Percentiles rank a stretch among this genome's conserved stretches.
Conservation (phyloP, 2,797 vertebrate genomes). For the Rallus crepitans region DNA sequence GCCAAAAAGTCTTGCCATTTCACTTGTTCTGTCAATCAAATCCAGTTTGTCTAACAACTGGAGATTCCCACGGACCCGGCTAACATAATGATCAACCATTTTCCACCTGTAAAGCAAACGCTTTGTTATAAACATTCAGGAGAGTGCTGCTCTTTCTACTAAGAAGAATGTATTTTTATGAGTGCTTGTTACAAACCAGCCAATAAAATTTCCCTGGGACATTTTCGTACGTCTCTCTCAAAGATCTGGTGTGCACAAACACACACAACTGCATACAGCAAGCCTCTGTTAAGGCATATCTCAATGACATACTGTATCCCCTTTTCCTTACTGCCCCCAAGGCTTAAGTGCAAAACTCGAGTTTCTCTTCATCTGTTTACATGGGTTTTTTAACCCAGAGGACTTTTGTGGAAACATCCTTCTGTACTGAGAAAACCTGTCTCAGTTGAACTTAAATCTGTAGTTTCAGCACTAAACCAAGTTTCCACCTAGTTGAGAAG, state of each 20-base stretch:
- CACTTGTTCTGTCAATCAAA: conserved; percentile 94
- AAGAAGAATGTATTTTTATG: background rate
- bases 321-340: background rate
- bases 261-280: background rate
- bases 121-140: background rate
- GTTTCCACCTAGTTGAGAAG: background rate
- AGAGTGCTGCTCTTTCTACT: conserved; percentile 1
- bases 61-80: conserved; percentile 88
- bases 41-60: conserved; percentile 93
- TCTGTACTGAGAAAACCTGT: background rate
- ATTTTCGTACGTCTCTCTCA: background rate
- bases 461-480: background rate
- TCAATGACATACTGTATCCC: background rate
- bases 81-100: conserved; percentile 94
- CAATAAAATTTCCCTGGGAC: background rate
- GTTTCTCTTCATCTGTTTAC: background rate
- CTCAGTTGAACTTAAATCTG: background rate
- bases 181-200: background rate
- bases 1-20: conserved; percentile 95
- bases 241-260: background rate
- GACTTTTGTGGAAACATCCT: background rate
- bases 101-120: conserved; percentile 89
- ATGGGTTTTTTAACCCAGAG: fast-evolving
- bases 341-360: background rate
- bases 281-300: background rate